Base-by-base conservation (phyloP, 2,888 invertebrate species). In the Sphinx pinastri region DNA sequence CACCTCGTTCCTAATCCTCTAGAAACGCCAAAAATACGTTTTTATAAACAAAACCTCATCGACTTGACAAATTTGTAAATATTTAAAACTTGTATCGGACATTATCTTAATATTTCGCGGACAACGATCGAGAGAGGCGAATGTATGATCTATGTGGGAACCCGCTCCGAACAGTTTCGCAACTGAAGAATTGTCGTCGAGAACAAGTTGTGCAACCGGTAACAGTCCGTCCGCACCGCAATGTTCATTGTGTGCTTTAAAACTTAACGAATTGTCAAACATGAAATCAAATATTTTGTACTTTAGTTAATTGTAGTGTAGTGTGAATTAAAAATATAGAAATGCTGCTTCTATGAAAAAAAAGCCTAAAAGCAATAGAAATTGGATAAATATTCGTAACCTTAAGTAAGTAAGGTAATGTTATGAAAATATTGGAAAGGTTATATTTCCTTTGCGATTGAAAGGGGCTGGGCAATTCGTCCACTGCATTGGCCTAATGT, bases 101-200 rank as follows among this genome's bases (percentile, higher is more conserved):
- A 38, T 38, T 55, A 11, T 55, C 55, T 19, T 55, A 55, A 54
- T 16, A 55, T 55, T 2, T 19, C 55, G 55, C 49, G 63, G 12
- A 49, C 77, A 79, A 80, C 78, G 79, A 80, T 77, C 74, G 77
- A 80, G 79, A 78, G 71, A 71, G 75, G 79, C 75, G 78, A 80
- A 77, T 77, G 76, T 82, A 81, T 87, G 86, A 89, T 86, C 84
- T 84, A 88, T 87, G 86, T 84, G 85, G 79, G 86, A 85, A 84
- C 79, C 73, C 76, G 77, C 77, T 74, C 71, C 75, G 75, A 75
- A 76, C 69, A 70, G 81, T 89, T 88, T 88, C 84, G 84, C 85
- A 89, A 89, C 81, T 74, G 77, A 83, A 80, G 84, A 84, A 87
- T 79, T 82, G 83, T 81, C 83, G 80, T 78, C 79, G 84, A 67